These are phyloP conservation scores for Lutjanus erythropterus DNA, from an alignment of 2,113 vertebrate species.

Conservation along the genomic window DNA sequence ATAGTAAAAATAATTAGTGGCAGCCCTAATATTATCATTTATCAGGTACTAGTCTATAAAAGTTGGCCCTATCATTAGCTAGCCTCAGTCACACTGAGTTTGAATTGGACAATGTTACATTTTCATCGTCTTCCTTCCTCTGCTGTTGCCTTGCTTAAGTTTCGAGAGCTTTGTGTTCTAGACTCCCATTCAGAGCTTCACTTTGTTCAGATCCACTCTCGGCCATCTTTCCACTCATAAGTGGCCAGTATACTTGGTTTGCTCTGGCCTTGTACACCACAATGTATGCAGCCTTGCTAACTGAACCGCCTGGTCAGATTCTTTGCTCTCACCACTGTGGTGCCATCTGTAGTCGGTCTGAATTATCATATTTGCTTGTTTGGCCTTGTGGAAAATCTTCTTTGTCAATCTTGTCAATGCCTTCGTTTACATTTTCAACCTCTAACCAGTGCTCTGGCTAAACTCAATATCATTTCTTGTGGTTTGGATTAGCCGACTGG, in stretches of 20 bases:
- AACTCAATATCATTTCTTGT: constrained; percentile 7
- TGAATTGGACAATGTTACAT: neutral
- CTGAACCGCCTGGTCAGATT: neutral
- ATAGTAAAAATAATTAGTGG: no score
- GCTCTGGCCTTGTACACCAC: neutral
- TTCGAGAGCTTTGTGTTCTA: neutral
- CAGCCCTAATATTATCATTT: no score
- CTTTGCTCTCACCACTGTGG: neutral
- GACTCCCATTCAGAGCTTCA: neutral
- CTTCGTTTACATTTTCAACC: constrained; percentile 11
- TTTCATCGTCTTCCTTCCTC: neutral
- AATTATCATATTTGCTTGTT: neutral
- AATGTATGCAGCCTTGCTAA: no score
- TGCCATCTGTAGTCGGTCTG: constrained; percentile 13
- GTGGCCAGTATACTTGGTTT: neutral
- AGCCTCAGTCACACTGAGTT: neutral
- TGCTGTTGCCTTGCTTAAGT: no score
- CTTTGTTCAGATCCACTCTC: neutral
- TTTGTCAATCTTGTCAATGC: constrained; percentile 5
- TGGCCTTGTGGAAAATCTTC: constrained; percentile 7
- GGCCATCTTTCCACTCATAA: neutral
- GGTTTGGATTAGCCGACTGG: neutral
- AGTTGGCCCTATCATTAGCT: neutral
- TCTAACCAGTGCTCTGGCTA: neutral
- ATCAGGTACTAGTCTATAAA: neutral